A percentile compares a stretch with the other conserved stretches of the same genome.
phyloP scores from a whole-genome alignment of 1,140 invertebrate species.

The Probaryconus sp. region DNA sequence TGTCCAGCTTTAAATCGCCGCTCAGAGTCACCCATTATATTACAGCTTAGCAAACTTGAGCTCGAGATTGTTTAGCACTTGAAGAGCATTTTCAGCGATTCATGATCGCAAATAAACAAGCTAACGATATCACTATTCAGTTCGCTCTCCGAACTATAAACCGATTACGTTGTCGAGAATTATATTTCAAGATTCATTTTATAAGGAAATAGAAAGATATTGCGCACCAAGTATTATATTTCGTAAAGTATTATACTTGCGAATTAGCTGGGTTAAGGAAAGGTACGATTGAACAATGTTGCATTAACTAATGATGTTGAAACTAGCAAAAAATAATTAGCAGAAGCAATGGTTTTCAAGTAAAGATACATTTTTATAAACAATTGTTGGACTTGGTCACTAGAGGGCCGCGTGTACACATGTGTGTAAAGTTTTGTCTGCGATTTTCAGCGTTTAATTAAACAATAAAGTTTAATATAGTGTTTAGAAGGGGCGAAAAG shows the following conservation, averaged over 20 bases:
- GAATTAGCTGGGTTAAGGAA: constrained; percentile 9
- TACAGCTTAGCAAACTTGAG: constrained; percentile 48
- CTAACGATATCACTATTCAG: constrained; percentile 26
- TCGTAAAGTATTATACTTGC: neutral
- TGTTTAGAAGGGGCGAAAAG: no score
- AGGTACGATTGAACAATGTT: no score
- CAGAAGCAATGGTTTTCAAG: no score
- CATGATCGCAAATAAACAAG: constrained; percentile 48
- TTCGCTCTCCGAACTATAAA: constrained; percentile 28
- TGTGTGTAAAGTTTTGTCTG: no score
- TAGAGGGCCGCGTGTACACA: no score
- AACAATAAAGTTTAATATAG: no score
- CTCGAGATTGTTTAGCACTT: constrained; percentile 50
- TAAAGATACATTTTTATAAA: no score
- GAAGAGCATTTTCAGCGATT: constrained; percentile 51
- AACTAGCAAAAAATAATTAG: no score
- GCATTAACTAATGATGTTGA: no score
- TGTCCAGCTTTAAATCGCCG: constrained; percentile 49
- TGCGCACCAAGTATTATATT: neutral
- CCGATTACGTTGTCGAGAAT: constrained; percentile 36
- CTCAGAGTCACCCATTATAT: constrained; percentile 49
- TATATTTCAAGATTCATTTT: constrained; percentile 15
- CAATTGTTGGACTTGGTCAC: no score
- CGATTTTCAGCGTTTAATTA: no score
- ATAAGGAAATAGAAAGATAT: constrained; percentile 27